Percentiles rank a stretch among this genome's conserved stretches.
phyloP scores from a whole-genome alignment of 2,888 invertebrate species.

The Seira musarum region DNA sequence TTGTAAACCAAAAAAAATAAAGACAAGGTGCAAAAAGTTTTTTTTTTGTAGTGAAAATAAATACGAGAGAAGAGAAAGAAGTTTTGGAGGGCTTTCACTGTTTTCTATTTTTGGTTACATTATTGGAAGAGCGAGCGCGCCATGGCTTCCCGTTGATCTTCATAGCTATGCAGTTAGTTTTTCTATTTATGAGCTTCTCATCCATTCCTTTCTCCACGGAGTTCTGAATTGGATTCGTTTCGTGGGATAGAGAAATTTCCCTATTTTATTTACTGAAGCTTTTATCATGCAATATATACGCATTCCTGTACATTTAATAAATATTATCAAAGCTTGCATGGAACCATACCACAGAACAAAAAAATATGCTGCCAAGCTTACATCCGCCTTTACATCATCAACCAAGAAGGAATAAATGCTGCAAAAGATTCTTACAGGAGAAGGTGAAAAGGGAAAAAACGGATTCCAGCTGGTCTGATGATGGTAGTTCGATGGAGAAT shows the following conservation, averaged over 20 bases:
- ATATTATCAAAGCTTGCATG: background rate
- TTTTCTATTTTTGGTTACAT: background rate
- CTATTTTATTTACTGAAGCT: background rate
- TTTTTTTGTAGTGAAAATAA: background rate
- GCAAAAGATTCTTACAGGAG: background rate
- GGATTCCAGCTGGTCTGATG: background rate
- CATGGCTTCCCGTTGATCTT: background rate
- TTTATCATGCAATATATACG: background rate
- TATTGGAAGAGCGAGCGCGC: background rate
- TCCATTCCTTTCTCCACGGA: background rate
- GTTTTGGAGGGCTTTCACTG: background rate
- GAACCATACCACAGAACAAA: background rate
- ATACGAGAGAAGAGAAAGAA: background rate
- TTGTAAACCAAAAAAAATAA: background rate
- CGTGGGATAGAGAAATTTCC: too few relatives aligned
- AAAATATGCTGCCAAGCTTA: background rate
- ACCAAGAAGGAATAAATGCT: background rate
- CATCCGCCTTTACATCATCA: background rate
- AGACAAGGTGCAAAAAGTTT: background rate
- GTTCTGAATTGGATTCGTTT: background rate
- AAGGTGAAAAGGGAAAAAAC: background rate
- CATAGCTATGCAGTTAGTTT: too few relatives aligned
- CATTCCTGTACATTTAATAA: background rate
- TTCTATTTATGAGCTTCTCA: background rate
- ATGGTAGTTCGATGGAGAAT: background rate